Evolutionary conservation across 2,888 invertebrate species (phyloP).

Genomic region (Chrysolina oricalcia): DNA sequence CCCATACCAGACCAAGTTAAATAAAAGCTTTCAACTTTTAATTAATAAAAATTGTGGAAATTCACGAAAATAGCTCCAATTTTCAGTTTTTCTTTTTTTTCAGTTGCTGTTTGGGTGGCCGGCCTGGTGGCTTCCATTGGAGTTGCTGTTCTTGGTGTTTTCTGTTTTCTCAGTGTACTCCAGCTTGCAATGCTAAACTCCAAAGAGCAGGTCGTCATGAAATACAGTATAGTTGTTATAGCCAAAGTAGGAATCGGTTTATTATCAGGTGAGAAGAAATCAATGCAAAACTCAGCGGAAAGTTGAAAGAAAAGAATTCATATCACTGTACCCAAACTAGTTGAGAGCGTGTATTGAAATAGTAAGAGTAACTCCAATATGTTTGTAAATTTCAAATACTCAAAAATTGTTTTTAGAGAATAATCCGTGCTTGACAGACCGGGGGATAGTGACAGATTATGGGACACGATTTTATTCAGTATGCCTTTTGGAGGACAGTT

Average conservation of each 20-base stretch:
- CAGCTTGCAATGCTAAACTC: constrained; percentile 92
- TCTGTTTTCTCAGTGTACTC: constrained; percentile 86
- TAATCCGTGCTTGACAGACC: no score
- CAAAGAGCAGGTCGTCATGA: constrained; percentile 85
- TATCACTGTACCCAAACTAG: no score
- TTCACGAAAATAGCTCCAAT: background rate
- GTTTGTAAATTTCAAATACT: no score
- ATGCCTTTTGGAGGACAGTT: no score
- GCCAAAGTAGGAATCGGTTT: constrained; percentile 85
- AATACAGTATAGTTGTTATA: constrained; percentile 85
- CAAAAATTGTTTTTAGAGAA: no score
- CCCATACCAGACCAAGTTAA: no score
- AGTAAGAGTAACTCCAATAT: background rate
- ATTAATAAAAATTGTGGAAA: background rate
- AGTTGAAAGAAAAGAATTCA: background rate
- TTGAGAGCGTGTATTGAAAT: background rate
- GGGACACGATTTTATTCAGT: no score
- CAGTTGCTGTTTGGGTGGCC: constrained; percentile 88
- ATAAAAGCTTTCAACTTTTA: background rate
- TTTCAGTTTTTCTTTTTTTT: constrained; percentile 52
- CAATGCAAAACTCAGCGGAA: background rate
- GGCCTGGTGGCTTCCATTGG: constrained; percentile 87
- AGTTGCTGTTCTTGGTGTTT: constrained; percentile 82
- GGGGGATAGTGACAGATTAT: no score
- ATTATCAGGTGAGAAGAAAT: constrained; percentile 80